phyloP scores from a whole-genome alignment of 2,888 invertebrate genomes.

The Hypolimnas misippus region DNA sequence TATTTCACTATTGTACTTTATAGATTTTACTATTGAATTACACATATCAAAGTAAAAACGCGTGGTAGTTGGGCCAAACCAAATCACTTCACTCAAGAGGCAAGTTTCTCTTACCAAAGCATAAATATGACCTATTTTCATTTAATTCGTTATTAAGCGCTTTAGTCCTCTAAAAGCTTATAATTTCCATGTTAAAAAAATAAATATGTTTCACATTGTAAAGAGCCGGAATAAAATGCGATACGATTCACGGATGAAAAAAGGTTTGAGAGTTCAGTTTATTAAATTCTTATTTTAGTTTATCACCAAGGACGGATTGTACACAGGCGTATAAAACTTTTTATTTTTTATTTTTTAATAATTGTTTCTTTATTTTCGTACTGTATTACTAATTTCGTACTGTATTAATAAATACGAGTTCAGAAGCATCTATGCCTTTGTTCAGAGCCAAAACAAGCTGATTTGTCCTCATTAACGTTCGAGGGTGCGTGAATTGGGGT shows the following conservation, averaged over 20 bases:
- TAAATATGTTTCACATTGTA: conserved; percentile 45
- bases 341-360: neutral
- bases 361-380: no score
- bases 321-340: neutral
- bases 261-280: conserved; percentile 35
- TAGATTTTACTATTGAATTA: conserved; percentile 40
- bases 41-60: conserved; percentile 37
- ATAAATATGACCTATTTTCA: conserved; percentile 46
- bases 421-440: neutral
- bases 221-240: conserved; percentile 44
- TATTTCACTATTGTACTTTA: conserved; percentile 16
- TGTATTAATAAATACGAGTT: no score
- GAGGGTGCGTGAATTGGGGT: neutral
- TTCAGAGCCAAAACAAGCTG: neutral
- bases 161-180: conserved; percentile 45
- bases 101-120: conserved; percentile 44
- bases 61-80: conserved; percentile 32
- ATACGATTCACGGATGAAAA: conserved; percentile 41
- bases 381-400: no score
- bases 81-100: conserved; percentile 43
- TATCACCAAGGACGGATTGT: conserved; percentile 19
- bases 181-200: conserved; percentile 44
- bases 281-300: conserved; percentile 37
- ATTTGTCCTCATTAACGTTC: neutral
- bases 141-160: conserved; percentile 44